A percentile compares a stretch with the other conserved stretches of the same genome.
These are phyloP conservation scores for Thereva nobilitata DNA, from an alignment of 2,888 invertebrate genomes.

Conservation along the genomic window DNA sequence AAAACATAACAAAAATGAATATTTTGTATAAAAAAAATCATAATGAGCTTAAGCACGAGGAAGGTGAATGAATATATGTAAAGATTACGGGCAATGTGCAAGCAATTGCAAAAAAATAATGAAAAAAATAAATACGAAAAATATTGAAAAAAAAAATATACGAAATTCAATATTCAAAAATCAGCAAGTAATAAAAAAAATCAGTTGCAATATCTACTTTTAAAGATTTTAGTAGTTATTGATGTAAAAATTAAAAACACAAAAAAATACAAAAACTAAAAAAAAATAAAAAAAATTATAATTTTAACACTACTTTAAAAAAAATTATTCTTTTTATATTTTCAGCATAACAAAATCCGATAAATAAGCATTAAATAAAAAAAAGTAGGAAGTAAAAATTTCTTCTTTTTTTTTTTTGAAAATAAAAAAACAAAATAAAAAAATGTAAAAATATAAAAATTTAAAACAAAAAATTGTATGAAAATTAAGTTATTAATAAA, in stretches of 20 bases:
- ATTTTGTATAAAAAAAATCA: slow-evolving; percentile 1
- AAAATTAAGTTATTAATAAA: slow-evolving; percentile 12
- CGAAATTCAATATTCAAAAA: too few relatives aligned
- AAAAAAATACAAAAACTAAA: too few relatives aligned
- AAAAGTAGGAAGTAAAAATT: background rate
- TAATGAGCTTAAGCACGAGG: background rate
- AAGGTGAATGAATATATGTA: background rate
- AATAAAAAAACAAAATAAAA: background rate
- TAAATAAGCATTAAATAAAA: background rate
- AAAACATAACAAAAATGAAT: background rate
- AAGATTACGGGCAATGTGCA: slow-evolving; percentile 14
- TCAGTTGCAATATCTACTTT: too few relatives aligned
- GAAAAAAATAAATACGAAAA: background rate
- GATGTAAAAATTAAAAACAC: too few relatives aligned
- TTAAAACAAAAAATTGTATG: slow-evolving; percentile 1
- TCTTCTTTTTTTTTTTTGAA: background rate
- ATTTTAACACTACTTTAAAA: too few relatives aligned
- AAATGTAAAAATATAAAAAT: slow-evolving; percentile 1
- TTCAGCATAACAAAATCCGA: background rate
- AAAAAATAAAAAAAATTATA: too few relatives aligned
- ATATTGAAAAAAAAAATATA: too few relatives aligned
- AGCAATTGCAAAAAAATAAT: background rate
- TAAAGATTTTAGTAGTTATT: too few relatives aligned
- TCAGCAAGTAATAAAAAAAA: too few relatives aligned
- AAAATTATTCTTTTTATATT: background rate